Evolutionary conservation across 1,140 invertebrate species (phyloP).

Genomic region (Metopolophium dirhodum): DNA sequence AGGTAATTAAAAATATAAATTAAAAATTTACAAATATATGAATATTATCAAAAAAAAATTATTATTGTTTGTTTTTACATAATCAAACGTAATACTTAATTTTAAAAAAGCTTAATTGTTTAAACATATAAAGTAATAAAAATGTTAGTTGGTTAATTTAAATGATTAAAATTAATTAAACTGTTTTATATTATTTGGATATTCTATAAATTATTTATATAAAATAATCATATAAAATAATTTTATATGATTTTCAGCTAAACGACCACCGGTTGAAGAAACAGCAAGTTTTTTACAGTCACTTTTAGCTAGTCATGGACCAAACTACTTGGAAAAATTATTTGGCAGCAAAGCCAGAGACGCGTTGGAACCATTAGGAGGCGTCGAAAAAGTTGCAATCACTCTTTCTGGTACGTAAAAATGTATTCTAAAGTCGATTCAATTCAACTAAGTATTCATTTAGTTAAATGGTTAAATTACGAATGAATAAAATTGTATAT

Average conservation of each 20-base stretch:
- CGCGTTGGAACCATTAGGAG: constrained; percentile 86
- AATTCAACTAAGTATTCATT: background rate
- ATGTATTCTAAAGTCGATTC: background rate
- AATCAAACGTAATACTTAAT: background rate
- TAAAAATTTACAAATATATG: background rate
- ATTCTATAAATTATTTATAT: too few relatives aligned
- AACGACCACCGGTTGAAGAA: constrained; percentile 93
- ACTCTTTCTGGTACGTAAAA: constrained; percentile 82
- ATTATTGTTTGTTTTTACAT: background rate
- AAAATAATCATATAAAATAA: too few relatives aligned
- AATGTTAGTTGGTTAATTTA: background rate
- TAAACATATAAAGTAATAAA: background rate
- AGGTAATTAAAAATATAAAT: background rate
- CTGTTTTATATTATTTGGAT: background rate
- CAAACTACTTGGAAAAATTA: constrained; percentile 94
- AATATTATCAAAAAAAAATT: background rate
- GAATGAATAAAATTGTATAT: too few relatives aligned
- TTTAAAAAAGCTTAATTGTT: background rate
- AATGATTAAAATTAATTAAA: too few relatives aligned
- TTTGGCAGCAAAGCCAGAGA: constrained; percentile 93
- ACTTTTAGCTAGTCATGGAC: constrained; percentile 89
- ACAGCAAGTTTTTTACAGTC: constrained; percentile 94
- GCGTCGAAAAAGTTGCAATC: constrained; percentile 92
- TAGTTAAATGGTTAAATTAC: background rate
- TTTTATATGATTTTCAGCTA: constrained; percentile 70